Evolutionary conservation across 2,888 invertebrate species (phyloP).

Genomic region (Eupithecia insigniata): DNA sequence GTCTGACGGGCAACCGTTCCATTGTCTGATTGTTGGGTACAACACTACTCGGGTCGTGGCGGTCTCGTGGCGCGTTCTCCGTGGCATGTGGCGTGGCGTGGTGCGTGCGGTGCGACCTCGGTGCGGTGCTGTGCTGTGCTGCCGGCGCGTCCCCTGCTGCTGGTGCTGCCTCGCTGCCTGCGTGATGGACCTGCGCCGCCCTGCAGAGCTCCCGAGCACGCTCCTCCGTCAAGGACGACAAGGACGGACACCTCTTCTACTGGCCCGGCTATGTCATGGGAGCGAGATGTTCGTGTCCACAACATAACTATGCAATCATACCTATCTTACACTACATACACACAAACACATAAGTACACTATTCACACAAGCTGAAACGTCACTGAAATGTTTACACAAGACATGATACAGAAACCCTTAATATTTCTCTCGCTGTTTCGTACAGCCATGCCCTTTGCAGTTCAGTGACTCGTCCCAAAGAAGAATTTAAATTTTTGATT

Average conservation of each 20-base stretch:
- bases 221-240: conserved; percentile 99
- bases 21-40: conserved; percentile 86
- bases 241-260: conserved; percentile 99
- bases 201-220: conserved; percentile 91
- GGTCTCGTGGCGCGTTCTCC: conserved; percentile 82
- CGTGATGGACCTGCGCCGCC: conserved; percentile 50
- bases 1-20: conserved; percentile 86
- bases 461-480: conserved; percentile 59
- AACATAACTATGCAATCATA: conserved; percentile 72
- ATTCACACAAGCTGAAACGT: conserved; percentile 38
- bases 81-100: conserved; percentile 65
- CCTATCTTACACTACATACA: conserved; percentile 32
- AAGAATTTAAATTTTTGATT: conserved; percentile 58
- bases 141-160: conserved; percentile 6
- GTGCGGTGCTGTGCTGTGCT: conserved; percentile 42
- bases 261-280: conserved; percentile 99
- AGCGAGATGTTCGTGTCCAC: conserved; percentile 99
- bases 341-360: conserved; percentile 41
- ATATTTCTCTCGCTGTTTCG: conserved; percentile 39
- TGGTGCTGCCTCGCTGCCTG: conserved; percentile 21
- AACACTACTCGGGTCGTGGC: conserved; percentile 85
- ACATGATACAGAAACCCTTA: conserved; percentile 42
- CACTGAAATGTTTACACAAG: conserved; percentile 37
- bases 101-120: conserved; percentile 43
- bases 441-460: conserved; percentile 50